Evolutionary conservation across 2,888 invertebrate genomes (phyloP), one percentile per base, ranked within the genome.

Genomic region (Perithous albicinctus): DNA sequence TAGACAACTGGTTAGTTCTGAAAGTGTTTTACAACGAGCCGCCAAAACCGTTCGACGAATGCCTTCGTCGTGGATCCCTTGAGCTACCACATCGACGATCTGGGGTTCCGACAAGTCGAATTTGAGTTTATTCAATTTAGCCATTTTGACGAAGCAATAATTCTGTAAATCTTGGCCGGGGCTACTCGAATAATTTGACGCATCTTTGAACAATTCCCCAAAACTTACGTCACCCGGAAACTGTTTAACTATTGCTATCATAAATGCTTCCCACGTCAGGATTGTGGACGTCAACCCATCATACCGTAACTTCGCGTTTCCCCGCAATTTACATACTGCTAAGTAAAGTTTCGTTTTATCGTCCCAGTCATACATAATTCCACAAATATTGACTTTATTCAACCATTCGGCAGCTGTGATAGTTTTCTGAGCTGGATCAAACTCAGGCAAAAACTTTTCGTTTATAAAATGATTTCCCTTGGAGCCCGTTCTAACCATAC

Each of bases 361-460:
- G 35, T 80, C 80, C 84, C 82, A 83, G 10, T 75, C 78, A 29
- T 78, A 85, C 54, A 82, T 64, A 3, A 26, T 46, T 10, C 54
- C 83, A 15, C 70, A 74, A 0, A 35, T 66, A 8, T 84, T 72
- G 0, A 86, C 51, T 46, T 67, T 83, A 0, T 83, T 75, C 0
- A 86, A 10, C 84, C 85, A 86, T 23, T 84, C 80, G n/a, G 63
- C 8, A 1, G 78, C 84, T 0, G 83, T 43, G 20, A 81, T 41
- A 1, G 56, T 67, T 51, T 63, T 76, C 7, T 20, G 54, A 5
- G 56, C 59, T 3, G 83, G 85, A 69, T 85, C 69, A 70, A 84
- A 86, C 32, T 85, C 85, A 12, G 83, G 83, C 51, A 85, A 46
- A 12, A 85, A 59, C n/a, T 78, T 84, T 10, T 85, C 83, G 38